These are phyloP conservation scores for Toxonevra muliebris DNA, from an alignment of 2,888 invertebrate species.

Conservation along the genomic window DNA sequence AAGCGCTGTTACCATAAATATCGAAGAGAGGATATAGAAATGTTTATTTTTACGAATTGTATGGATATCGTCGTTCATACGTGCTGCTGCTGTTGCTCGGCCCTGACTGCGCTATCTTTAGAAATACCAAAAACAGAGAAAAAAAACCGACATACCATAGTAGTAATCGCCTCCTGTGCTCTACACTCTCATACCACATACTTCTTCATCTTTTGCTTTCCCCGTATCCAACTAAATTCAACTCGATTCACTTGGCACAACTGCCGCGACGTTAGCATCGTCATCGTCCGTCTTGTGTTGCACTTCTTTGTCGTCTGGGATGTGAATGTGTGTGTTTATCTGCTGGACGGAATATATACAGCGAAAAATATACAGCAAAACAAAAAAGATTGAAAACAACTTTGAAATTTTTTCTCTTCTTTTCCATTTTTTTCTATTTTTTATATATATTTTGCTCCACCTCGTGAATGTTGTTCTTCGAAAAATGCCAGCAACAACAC, in stretches of 20 bases:
- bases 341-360: not conserved
- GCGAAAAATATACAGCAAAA: not conserved
- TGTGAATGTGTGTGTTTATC: not conserved
- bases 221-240: not conserved
- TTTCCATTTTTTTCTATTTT: constrained; percentile 32
- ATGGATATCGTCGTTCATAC: not conserved
- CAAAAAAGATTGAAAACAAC: constrained; percentile 20
- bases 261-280: not conserved
- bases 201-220: not conserved
- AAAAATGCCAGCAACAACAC: not conserved
- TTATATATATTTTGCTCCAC: constrained; percentile 16
- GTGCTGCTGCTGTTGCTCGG: no score
- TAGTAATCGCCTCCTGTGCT: no score
- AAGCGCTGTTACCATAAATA: not conserved
- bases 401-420: constrained; percentile 43
- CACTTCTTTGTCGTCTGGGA: not conserved
- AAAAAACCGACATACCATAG: not conserved
- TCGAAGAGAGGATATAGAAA: not conserved
- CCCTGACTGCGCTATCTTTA: not conserved
- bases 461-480: not conserved
- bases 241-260: not conserved
- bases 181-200: no score
- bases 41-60: not conserved
- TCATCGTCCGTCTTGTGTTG: not conserved
- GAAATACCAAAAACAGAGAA: not conserved